These are phyloP conservation scores for Sphenodon punctatus DNA, from an alignment of 2,797 vertebrate species.

Conservation along the genomic window DNA sequence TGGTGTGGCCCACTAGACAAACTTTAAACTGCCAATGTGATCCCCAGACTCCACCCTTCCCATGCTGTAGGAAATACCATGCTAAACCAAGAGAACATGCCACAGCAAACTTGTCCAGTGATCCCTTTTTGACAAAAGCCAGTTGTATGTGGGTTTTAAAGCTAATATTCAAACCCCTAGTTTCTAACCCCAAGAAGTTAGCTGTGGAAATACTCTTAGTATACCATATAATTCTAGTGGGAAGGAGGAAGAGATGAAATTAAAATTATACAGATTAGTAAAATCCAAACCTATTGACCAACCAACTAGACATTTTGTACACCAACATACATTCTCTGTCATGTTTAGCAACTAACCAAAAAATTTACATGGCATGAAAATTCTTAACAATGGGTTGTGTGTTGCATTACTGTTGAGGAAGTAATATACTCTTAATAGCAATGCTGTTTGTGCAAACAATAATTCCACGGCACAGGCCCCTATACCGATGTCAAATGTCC, in stretches of 20 bases:
- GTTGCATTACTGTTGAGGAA: constrained; percentile 62
- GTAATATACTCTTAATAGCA: constrained; percentile 52
- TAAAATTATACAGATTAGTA: constrained; percentile 62
- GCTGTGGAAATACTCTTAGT: background rate
- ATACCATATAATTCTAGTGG: constrained; percentile 24
- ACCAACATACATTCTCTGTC: constrained; percentile 4
- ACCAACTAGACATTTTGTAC: constrained; percentile 23
- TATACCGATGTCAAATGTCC: constrained; percentile 45
- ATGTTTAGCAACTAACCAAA: constrained; percentile 42
- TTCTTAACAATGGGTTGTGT: constrained; percentile 55
- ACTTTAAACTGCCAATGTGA: too few relatives aligned
- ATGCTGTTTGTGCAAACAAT: constrained; percentile 57
- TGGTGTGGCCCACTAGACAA: too few relatives aligned
- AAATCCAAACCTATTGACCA: constrained; percentile 51
- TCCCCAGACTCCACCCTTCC: too few relatives aligned
- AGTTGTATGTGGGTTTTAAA: accelerated
- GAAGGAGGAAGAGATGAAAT: constrained; percentile 65
- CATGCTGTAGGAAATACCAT: too few relatives aligned
- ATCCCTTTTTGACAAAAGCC: background rate
- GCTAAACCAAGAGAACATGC: too few relatives aligned
- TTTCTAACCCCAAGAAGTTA: background rate
- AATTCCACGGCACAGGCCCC: constrained; percentile 50
- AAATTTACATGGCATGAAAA: constrained; percentile 67
- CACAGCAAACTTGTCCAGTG: too few relatives aligned
- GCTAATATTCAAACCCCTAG: background rate